phyloP scores from a whole-genome alignment of 1,140 invertebrate species.

The Augochlora pura region DNA sequence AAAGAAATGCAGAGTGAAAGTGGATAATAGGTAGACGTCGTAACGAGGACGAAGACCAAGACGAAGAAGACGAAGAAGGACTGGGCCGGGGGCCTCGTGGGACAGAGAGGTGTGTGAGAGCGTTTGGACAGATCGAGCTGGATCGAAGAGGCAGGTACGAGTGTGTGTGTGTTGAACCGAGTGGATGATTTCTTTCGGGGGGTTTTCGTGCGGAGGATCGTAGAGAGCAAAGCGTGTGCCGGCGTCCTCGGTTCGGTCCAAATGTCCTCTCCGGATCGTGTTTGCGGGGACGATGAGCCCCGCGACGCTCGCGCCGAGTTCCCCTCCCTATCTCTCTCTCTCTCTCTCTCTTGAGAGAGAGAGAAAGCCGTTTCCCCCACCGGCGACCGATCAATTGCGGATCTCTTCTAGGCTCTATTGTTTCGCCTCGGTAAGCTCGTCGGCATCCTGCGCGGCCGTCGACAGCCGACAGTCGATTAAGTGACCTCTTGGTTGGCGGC shows the following conservation, averaged over 20 bases:
- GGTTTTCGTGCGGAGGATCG: background rate
- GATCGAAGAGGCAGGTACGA: slow-evolving; percentile 47
- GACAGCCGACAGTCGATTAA: slow-evolving; percentile 68
- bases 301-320: background rate
- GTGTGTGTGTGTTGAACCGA: slow-evolving; percentile 20
- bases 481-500: slow-evolving; percentile 74
- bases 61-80: background rate
- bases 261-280: no score
- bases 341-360: no score
- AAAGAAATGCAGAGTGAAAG: no score
- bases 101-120: slow-evolving; percentile 6
- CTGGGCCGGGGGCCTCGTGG: background rate
- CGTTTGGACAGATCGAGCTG: slow-evolving; percentile 2
- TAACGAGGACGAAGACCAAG: no score
- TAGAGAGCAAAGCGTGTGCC: slow-evolving; percentile 43
- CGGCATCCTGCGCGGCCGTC: slow-evolving; percentile 45
- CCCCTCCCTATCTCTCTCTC: no score
- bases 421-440: slow-evolving; percentile 58
- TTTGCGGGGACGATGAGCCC: background rate
- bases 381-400: slow-evolving; percentile 5
- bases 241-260: background rate
- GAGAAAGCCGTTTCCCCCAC: background rate
- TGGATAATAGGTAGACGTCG: no score
- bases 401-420: slow-evolving; percentile 42
- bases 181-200: slow-evolving; percentile 1